These are phyloP conservation scores for Scotopteryx bipunctaria DNA, from an alignment of 2,888 invertebrate species.

Conservation along the genomic window DNA sequence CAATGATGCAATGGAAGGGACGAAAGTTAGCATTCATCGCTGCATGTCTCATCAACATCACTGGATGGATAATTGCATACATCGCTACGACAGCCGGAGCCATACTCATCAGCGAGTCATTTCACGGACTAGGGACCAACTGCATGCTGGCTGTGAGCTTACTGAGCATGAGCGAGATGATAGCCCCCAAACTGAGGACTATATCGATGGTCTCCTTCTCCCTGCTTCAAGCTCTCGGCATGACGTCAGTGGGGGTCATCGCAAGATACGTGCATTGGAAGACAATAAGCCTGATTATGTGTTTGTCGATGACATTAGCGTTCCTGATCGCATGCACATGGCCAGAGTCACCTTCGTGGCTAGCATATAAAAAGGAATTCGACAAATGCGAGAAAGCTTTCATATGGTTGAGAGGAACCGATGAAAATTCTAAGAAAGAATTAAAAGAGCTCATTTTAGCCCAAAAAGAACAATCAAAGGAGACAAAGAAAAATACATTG, in stretches of 20 bases:
- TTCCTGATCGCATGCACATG: constrained; percentile 27
- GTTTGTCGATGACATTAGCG: constrained; percentile 20
- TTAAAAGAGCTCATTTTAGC: constrained; percentile 29
- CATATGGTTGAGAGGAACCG: constrained; percentile 32
- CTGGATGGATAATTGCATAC: constrained; percentile 35
- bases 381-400: constrained; percentile 35
- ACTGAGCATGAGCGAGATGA: constrained; percentile 28
- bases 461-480: too few relatives aligned
- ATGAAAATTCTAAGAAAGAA: constrained; percentile 31
- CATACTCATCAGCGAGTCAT: constrained; percentile 32
- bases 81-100: constrained; percentile 16
- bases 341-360: constrained; percentile 43
- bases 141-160: constrained; percentile 22
- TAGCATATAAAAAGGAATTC: constrained; percentile 38
- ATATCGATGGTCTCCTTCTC: constrained; percentile 29
- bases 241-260: constrained; percentile 28
- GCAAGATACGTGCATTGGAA: constrained; percentile 38
- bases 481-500: not conserved
- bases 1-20: constrained; percentile 39
- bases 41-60: constrained; percentile 29
- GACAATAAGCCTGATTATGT: constrained; percentile 32
- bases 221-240: constrained; percentile 31
- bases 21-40: constrained; percentile 36
- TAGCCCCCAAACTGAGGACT: constrained; percentile 34
- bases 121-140: constrained; percentile 29